Base-by-base conservation (phyloP, 1,140 invertebrate species). In the Oncopodura yosiiana region DNA sequence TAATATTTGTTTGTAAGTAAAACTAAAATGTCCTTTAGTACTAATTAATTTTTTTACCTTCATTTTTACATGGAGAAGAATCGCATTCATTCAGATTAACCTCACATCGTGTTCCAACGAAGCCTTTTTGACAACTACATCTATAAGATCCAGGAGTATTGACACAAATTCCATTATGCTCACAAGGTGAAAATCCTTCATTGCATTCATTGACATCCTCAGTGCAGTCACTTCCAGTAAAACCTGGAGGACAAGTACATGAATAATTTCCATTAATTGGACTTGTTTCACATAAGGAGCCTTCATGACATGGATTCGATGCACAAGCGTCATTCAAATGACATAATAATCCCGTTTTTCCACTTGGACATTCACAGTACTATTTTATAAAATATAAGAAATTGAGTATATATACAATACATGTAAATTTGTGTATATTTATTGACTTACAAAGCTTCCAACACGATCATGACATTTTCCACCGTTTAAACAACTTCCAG, bases 261-360 rank as follows among this genome's bases (percentile, higher is more conserved):
- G 90, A 83, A 69, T 89, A 93, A 3, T 87, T 88, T 0, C 94
- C 90, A 66, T 93, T 90, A 59, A 95, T 91, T 9, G 92, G 92
- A 60, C 87, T 94, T 0, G 93, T 96, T 69, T 95, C 88, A 67
- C 94, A 97, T 60, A 87, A 87, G 5, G 93, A 89, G 56, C 89
- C 89, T 0, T 83, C 80, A 64, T 94, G 88, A 68, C 94, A 98
- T 0, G 94, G 94, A 73, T 91, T 93, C n/a, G 87, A 91, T 0
- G 87, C 87, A 69, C 94, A 98, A 0, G 92, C 91, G 69, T 98
- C 93, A 54, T 96, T 89, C 69, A 97, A 73, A 68, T 98, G 94
- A 65, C 94, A 98, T 1, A 95, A 76, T 11, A 94, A 71, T 66
- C 87, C 87, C 60, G 90, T 95, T 74, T 94, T 97, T 37, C 94